phyloP scores from a whole-genome alignment of 2,888 invertebrate genomes.

The Drosophila meridionalis region DNA sequence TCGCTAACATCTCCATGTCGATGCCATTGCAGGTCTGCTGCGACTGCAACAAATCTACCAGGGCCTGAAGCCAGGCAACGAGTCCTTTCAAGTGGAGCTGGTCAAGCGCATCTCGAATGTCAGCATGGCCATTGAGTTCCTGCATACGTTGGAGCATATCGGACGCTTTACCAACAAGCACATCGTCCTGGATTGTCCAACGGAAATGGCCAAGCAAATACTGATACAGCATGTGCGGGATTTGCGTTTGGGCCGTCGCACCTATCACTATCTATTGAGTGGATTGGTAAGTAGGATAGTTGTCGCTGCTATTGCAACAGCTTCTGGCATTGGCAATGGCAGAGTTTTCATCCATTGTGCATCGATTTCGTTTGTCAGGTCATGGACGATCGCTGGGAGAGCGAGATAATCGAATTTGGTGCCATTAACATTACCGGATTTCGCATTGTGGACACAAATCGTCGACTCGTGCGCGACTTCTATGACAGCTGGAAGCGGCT shows the following conservation, averaged over 20 bases:
- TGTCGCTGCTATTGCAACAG: background rate
- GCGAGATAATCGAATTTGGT: conserved; percentile 97
- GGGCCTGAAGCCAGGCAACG: conserved; percentile 92
- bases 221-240: conserved; percentile 95
- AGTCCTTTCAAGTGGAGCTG: conserved; percentile 93
- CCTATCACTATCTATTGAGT: conserved; percentile 96
- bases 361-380: conserved; percentile 87
- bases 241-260: conserved; percentile 93
- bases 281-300: conserved; percentile 90
- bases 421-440: conserved; percentile 99
- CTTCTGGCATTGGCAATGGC: background rate
- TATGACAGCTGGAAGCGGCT: conserved; percentile 94
- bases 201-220: conserved; percentile 95
- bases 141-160: conserved; percentile 92
- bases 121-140: conserved; percentile 94
- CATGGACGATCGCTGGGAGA: conserved; percentile 98
- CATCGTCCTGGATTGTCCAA: conserved; percentile 95
- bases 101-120: conserved; percentile 95
- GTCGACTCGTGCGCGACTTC: conserved; percentile 94
- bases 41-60: conserved; percentile 97
- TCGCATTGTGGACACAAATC: conserved; percentile 94
- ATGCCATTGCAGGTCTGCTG: conserved; percentile 90
- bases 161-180: conserved; percentile 95
- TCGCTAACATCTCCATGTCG: background rate
- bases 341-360: conserved; percentile 8